Evolutionary conservation across 1,140 invertebrate genomes (phyloP).

Genomic region (Campoletis sonorensis): DNA sequence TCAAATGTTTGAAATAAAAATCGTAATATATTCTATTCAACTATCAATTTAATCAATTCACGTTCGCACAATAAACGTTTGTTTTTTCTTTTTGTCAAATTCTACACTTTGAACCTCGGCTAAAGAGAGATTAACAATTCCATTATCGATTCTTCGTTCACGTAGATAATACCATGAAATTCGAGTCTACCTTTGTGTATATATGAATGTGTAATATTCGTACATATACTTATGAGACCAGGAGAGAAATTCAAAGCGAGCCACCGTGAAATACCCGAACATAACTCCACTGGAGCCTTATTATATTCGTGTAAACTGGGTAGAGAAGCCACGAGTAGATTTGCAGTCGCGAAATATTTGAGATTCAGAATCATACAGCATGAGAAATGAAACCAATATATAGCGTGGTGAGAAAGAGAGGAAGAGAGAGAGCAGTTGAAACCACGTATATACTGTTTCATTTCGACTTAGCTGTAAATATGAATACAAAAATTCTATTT

Average conservation of each 20-base stretch:
- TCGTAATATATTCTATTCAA: no score
- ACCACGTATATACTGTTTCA: neutral
- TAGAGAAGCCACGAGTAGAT: neutral
- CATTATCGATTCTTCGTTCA: no score
- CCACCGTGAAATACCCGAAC: constrained; percentile 5
- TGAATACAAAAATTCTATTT: no score
- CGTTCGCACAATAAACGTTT: no score
- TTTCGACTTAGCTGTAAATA: neutral
- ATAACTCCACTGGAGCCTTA: neutral
- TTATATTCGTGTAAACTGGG: neutral
- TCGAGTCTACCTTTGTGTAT: neutral
- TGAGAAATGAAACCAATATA: neutral
- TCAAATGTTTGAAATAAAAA: no score
- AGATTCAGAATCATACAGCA: neutral
- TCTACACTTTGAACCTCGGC: no score
- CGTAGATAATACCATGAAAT: no score
- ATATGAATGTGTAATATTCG: neutral
- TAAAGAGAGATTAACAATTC: no score
- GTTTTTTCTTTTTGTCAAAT: no score
- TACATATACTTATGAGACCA: neutral
- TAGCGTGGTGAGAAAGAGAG: neutral
- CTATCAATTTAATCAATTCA: no score
- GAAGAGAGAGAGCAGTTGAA: neutral
- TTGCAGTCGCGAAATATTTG: neutral
- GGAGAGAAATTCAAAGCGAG: neutral